Conservation (phyloP, 2,888 invertebrate genomes). For the Beris chalybata region DNA sequence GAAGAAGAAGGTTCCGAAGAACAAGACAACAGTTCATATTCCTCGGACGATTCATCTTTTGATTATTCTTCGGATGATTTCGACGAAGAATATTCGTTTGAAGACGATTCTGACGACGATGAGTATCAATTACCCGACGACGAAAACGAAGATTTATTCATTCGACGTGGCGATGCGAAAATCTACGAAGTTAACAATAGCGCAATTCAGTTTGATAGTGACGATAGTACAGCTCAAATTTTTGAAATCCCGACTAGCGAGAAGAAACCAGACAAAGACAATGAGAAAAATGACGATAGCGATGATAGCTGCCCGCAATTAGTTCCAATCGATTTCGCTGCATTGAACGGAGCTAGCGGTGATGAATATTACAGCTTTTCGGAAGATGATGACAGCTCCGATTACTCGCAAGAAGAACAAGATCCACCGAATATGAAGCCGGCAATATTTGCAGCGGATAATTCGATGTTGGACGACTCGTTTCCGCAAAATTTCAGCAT, state of each 20-base stretch:
- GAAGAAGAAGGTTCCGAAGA: conserved; percentile 12
- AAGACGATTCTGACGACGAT: neutral
- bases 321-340: conserved; percentile 30
- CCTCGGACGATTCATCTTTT: neutral
- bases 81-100: neutral
- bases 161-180: conserved; percentile 44
- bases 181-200: conserved; percentile 42
- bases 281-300: conserved; percentile 26
- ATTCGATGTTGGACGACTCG: neutral
- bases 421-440: neutral
- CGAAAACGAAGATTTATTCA: conserved; percentile 45
- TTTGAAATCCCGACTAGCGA: conserved; percentile 41
- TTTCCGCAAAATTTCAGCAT: neutral
- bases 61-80: neutral
- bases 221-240: conserved; percentile 44
- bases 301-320: conserved; percentile 41
- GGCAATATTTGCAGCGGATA: neutral
- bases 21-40: neutral
- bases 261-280: neutral
- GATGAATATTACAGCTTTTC: neutral
- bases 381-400: neutral
- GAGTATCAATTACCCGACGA: conserved; percentile 39
- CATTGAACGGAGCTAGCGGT: neutral
- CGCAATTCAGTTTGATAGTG: conserved; percentile 43
- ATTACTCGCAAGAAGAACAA: neutral